Evolutionary conservation across 1,140 invertebrate species (phyloP).

Genomic region (Penaeus japonicus): DNA sequence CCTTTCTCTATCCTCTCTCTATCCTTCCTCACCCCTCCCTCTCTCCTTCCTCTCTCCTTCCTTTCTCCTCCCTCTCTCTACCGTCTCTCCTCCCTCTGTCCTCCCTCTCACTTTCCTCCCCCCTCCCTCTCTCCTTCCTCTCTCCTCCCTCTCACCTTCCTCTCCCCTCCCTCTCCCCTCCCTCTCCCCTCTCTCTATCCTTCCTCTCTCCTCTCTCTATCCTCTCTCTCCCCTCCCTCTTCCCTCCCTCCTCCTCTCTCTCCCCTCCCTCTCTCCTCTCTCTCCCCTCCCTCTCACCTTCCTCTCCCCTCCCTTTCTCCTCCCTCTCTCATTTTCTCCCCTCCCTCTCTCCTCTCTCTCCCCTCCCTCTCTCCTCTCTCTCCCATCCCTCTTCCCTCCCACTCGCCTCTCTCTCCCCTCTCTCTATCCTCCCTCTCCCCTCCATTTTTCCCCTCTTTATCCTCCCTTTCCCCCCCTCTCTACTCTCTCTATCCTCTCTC

Average conservation of each 20-base stretch:
- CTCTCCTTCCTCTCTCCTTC: background rate
- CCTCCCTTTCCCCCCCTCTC: background rate
- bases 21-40: background rate
- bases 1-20: background rate
- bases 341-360: background rate
- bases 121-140: background rate
- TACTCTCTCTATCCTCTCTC: background rate
- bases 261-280: too few relatives aligned
- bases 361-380: background rate
- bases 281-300: background rate
- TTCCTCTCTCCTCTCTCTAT: background rate
- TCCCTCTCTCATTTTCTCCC: background rate
- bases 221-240: background rate
- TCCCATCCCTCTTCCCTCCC: background rate
- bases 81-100: too few relatives aligned
- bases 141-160: background rate
- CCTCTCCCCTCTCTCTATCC: background rate
- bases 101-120: background rate
- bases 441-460: too few relatives aligned
- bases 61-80: background rate
- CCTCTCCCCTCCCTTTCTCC: background rate
- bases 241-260: background rate
- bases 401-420: too few relatives aligned
- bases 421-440: too few relatives aligned
- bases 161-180: background rate